phyloP scores from a whole-genome alignment of 2,888 invertebrate species.

The Dryadula phaetusa region DNA sequence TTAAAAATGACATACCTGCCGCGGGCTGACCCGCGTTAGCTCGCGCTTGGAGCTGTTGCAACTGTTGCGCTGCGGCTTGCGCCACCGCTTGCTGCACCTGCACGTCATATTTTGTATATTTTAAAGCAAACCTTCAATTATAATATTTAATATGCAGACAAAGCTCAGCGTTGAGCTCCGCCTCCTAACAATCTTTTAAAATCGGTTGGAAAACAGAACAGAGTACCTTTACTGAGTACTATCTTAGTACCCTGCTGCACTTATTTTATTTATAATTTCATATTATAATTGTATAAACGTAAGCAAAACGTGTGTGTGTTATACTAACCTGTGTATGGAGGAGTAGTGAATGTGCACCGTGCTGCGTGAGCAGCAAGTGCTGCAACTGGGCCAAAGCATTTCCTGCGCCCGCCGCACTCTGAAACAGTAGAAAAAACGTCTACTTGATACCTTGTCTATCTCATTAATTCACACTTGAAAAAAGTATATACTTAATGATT shows the following conservation, averaged over 20 bases:
- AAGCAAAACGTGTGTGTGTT: background rate
- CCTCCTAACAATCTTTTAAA: no score
- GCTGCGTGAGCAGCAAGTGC: conserved; percentile 75
- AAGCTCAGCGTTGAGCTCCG: no score
- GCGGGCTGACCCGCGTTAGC: conserved; percentile 55
- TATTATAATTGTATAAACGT: conserved; percentile 1
- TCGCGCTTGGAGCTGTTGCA: conserved; percentile 89
- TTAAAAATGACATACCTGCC: conserved; percentile 39
- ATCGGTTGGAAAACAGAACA: no score
- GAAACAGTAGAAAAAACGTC: conserved; percentile 36
- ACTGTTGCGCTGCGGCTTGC: conserved; percentile 93
- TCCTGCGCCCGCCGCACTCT: conserved; percentile 74
- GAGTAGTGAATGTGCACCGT: conserved; percentile 77
- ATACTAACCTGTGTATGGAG: conserved; percentile 71
- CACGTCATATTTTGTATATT: no score
- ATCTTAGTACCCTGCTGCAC: no score
- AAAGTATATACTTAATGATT: no score
- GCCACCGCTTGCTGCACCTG: conserved; percentile 93
- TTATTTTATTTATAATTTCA: no score
- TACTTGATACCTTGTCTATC: background rate
- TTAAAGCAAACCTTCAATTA: no score
- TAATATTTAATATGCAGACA: no score
- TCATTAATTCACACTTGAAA: no score
- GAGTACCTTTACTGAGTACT: no score
- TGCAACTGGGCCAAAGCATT: conserved; percentile 77